Evolutionary conservation across 2,113 vertebrate genomes (phyloP).

Genomic region (Meleagris gallopavo): DNA sequence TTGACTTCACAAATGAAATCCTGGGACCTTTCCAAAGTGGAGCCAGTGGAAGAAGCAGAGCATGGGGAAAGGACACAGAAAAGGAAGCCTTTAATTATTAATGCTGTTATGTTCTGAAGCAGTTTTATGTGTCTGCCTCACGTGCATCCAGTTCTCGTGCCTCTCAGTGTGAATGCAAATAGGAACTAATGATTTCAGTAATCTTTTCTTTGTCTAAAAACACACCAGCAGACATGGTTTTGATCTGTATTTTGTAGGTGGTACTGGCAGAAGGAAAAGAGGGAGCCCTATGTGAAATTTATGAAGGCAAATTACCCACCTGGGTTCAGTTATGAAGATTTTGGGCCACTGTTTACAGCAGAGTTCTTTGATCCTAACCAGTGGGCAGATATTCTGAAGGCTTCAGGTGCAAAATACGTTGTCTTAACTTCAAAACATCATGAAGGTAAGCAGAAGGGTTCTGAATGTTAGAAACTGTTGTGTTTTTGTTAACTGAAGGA

Average conservation of each 20-base stretch:
- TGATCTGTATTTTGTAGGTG: constrained; percentile 80
- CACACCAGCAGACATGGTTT: background rate
- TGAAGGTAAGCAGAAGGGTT: constrained; percentile 84
- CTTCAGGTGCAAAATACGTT: constrained; percentile 93
- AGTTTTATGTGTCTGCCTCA: background rate
- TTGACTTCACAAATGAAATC: background rate
- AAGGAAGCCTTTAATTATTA: background rate
- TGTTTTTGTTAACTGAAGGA: background rate
- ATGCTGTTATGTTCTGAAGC: background rate
- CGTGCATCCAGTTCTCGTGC: background rate
- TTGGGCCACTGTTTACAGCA: constrained; percentile 89
- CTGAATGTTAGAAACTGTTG: background rate
- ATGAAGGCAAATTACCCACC: constrained; percentile 92
- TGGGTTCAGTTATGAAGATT: constrained; percentile 90
- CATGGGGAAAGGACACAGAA: background rate
- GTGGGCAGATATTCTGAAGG: constrained; percentile 88
- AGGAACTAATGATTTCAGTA: background rate
- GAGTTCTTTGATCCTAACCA: constrained; percentile 89
- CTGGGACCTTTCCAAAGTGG: background rate
- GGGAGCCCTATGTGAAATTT: constrained; percentile 84
- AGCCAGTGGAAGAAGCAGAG: background rate
- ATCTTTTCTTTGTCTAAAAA: background rate
- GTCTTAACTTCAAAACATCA: constrained; percentile 98
- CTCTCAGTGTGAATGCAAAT: background rate
- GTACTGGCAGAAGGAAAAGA: constrained; percentile 88